Base-by-base conservation (phyloP, 2,888 invertebrate species). In the Microctonus aethiopoides region DNA sequence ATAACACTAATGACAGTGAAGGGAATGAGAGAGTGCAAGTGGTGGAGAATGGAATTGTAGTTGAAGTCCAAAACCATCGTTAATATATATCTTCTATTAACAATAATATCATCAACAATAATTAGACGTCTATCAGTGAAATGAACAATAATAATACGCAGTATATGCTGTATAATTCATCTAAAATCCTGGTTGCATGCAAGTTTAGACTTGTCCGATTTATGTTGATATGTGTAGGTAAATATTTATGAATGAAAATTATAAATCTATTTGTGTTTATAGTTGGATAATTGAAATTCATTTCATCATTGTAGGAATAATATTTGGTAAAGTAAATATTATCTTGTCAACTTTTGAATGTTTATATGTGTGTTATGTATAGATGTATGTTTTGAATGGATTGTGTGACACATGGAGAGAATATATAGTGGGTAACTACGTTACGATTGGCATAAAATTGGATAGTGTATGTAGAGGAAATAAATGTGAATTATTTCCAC, bases 81-180 rank as follows among this genome's bases (percentile, higher is more conserved):
- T n/a, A n/a, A n/a, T 41, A 16, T 59, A 57, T 59, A 36, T 26
- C 61, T 61, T 61, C 32, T 64, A 51, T 65, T 67, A 75, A 73
- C 72, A 73, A 73, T 75, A 75, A 73, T 71, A 75, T 70, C 72
- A 75, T 75, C 73, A 75, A n/a, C n/a, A n/a, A n/a, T n/a, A n/a
- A n/a, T n/a, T n/a, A n/a, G n/a, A n/a, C n/a, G n/a, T n/a, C n/a
- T n/a, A n/a, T n/a, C n/a, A n/a, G n/a, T n/a, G n/a, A n/a, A n/a
- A n/a, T n/a, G n/a, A n/a, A n/a, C n/a, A n/a, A n/a, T n/a, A n/a
- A n/a, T n/a, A n/a, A n/a, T n/a, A n/a, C n/a, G n/a, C n/a, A n/a
- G n/a, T n/a, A n/a, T n/a, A n/a, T n/a, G n/a, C n/a, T n/a, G n/a
- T n/a, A n/a, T n/a, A n/a, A n/a, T n/a, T n/a, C n/a, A n/a, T n/a